Conservation (phyloP, 2,113 vertebrate species). For the Podocnemis expansa region DNA sequence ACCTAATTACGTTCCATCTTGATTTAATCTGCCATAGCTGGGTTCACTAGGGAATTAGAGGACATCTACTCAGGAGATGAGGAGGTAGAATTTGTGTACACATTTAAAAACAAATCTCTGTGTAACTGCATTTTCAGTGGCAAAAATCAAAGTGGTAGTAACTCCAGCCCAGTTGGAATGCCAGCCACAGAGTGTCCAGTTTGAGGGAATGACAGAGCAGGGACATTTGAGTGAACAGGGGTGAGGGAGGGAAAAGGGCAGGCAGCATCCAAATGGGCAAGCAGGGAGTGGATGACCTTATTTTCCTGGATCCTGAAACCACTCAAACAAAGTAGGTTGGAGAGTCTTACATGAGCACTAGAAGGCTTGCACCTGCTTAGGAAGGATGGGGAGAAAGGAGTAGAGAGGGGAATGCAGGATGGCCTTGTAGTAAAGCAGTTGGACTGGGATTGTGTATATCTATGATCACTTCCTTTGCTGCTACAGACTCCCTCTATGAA, state of each 20-base stretch:
- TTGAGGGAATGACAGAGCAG: neutral
- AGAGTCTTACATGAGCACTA: neutral
- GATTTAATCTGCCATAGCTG: neutral
- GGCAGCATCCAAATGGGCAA: neutral
- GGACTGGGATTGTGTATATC: neutral
- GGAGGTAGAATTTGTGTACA: neutral
- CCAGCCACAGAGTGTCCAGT: neutral
- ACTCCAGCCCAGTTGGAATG: neutral
- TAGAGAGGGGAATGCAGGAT: neutral
- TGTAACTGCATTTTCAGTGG: neutral
- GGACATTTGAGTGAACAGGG: neutral
- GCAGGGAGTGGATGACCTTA: too few relatives aligned
- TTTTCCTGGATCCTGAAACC: neutral
- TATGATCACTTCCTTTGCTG: neutral
- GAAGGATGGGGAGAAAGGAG: neutral
- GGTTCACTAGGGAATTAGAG: neutral
- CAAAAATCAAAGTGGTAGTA: slow-evolving; percentile 10
- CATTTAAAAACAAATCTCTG: neutral
- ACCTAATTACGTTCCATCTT: neutral
- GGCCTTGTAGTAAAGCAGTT: neutral
- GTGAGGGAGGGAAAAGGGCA: neutral
- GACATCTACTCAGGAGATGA: neutral
- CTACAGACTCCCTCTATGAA: neutral
- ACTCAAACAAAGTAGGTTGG: neutral
- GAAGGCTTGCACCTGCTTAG: neutral